Base-by-base conservation (phyloP, 1,140 invertebrate species). In the Temnothorax nylanderi region DNA sequence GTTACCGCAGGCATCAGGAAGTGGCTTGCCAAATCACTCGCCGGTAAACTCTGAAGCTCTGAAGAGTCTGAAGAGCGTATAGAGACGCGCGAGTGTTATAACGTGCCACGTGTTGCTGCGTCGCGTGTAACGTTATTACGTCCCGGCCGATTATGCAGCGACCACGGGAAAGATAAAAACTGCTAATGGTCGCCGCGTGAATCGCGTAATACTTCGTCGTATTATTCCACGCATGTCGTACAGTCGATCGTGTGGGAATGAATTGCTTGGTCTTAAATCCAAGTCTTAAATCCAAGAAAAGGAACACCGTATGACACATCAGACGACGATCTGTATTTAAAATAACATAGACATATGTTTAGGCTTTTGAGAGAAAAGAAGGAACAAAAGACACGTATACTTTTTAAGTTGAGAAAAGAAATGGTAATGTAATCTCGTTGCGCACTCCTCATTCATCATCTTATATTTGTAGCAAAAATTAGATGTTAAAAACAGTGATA, bases 81-180 rank as follows among this genome's bases (percentile, higher is more conserved):
- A 67, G 54, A 62, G 72, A 51, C 41, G 58, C 84, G 81, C 85
- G 51, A 87, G 64, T 81, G 49, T 91, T 92, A 88, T 90, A 92
- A 92, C 87, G 82, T 92, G 88, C 91, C 91, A 92, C 91, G 90
- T 92, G 91, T 92, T 92, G 91, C 91, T 92, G 76, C 47, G 34
- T 78, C 74, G 54, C 74, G 32, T 47, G 47, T 67, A 69, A 37
- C 64, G 18, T 65, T 87, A 41, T 32, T 44, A 37, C 16, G 18
- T 78, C 49, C 47, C 34, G 11, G 34, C 11, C 41, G 41, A 75
- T 84, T 84, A 84, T 44, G 13, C 32, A 67, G n/a, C n/a, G 41
- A 32, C 21, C 13, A 44, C 18, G 26, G 4, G 26, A 37, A 84
- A 84, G 58, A 75, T 49, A 16, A 75, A 41, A 60, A 34, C 41